Evolutionary conservation across 2,888 invertebrate species (phyloP), one percentile per base, ranked within the genome.

Genomic region (Cloeon dipterum): DNA sequence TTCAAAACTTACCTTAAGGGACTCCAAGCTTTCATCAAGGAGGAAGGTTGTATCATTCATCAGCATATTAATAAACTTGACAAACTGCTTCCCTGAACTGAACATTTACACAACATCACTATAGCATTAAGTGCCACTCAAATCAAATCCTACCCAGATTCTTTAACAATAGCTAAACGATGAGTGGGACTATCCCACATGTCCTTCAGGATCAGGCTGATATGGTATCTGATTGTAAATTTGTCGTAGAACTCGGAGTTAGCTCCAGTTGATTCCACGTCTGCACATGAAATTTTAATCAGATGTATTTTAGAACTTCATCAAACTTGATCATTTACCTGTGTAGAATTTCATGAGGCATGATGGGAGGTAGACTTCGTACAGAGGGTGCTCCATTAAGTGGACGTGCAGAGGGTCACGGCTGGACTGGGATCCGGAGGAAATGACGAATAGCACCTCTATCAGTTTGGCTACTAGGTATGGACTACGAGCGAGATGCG

Each of bases 201-300:
- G 36, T 78, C 75, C 58, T 93, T 93, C 47, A 98, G 70, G 50
- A 96, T 88, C 52, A 94, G 74, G 58, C 93, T 93, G 55, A 98
- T 93, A 55, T 94, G 93, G 63, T 93, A 93, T 40, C 98, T 72
- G 49, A 98, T 96, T 10, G 89, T 88, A 59, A 98, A 98, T 61
- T 98, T 98, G 60, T 96, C 96, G 52, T 94, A 98, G 61, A 98
- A 98, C 61, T 98, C 98, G 23, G 88, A 89, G 57, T 86, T 89
- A 46, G 93, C 85, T 8, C 96, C 96, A 8, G 94, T 96, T 10
- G 86, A 85, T 62, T 96, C 96, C 39, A 94, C 86, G 50, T 93
- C 93, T 47, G n/a, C n/a, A n/a, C n/a, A n/a, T n/a, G n/a, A n/a
- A n/a, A n/a, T n/a, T n/a, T n/a, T n/a, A n/a, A n/a, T n/a, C n/a